Evolutionary conservation across 2,113 vertebrate species (phyloP), one percentile per base, ranked within the genome.

Genomic region (Sisor rabdophorus): DNA sequence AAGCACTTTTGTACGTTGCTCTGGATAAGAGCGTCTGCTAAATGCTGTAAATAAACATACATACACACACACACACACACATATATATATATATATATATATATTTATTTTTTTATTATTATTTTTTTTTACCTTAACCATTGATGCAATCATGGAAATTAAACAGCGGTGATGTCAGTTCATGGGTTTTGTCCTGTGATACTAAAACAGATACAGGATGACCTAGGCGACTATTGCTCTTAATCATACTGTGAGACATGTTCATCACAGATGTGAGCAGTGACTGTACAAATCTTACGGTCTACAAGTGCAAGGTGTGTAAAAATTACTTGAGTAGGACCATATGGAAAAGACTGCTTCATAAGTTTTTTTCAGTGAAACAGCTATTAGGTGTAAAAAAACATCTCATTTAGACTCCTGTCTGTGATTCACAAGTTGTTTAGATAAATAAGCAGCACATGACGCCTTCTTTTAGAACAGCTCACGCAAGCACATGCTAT

Each of bases 341-440:
- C 50, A 65, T 65, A 24, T 72, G 60, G 19, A 65, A 50, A 72
- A 53, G 20, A 16, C 28, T 64, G 55, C 17, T 47, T 78, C 60
- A 65, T 9, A 47, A 20, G 40, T 8, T 63, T 56, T 72, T 48
- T 78, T 58, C 56, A 22, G 44, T 36, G n/a, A 72, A 55, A 64
- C 58, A 20, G 32, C 5, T 24, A 56, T 52, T 28, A 20, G 22
- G 52, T 19, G 17, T 73, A 22, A 78, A 60, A 44, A 47, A 50
- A 52, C 56, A 32, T n/a, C 55, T 47, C 58, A 78, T 78, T 78
- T 52, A 72, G 64, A 26, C 44, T 36, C 44, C 36, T 12, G 26
- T 61, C 61, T 75, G n/a, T 47, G 77, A 73, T 50, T 73, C 69
- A 73, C 36, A 44, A 60, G 69, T 78, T 72, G 77, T 78, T 78